Evolutionary conservation across 2,888 invertebrate genomes (phyloP).

Genomic region (Creontiades dilutus): DNA sequence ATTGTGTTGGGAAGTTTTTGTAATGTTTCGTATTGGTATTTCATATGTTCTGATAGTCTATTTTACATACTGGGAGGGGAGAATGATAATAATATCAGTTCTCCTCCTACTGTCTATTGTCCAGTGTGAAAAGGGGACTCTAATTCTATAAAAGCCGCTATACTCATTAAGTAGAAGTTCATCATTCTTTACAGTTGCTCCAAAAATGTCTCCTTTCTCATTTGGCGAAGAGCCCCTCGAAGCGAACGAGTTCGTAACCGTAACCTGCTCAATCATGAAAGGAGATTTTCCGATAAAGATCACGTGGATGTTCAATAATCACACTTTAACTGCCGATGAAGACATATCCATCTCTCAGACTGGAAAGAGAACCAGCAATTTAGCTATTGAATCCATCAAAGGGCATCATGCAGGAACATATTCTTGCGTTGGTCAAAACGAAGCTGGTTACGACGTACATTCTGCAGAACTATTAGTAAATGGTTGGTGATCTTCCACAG

Average conservation of each 20-base stretch:
- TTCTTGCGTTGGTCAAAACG: constrained; percentile 85
- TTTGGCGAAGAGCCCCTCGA: constrained; percentile 76
- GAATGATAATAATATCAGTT: no score
- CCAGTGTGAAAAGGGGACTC: no score
- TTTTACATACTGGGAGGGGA: no score
- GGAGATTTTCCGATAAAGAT: constrained; percentile 84
- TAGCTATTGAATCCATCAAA: constrained; percentile 85
- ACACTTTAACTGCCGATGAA: constrained; percentile 79
- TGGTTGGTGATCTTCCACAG: constrained; percentile 79
- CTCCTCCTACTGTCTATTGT: no score
- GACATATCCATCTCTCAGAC: constrained; percentile 82
- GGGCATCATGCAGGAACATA: constrained; percentile 87
- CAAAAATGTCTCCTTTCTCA: constrained; percentile 76
- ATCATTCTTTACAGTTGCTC: constrained; percentile 74
- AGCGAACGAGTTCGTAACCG: constrained; percentile 78
- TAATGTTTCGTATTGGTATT: no score
- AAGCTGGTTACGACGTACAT: constrained; percentile 84
- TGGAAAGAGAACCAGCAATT: constrained; percentile 83
- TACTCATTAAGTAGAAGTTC: no score
- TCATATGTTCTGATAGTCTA: no score
- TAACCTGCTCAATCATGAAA: constrained; percentile 80
- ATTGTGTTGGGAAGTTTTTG: no score
- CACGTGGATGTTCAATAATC: constrained; percentile 83
- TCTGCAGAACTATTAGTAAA: constrained; percentile 85
- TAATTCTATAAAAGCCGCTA: no score